These are phyloP conservation scores for Latrodectus hesperus DNA, from an alignment of 2,888 invertebrate species.

Conservation along the genomic window DNA sequence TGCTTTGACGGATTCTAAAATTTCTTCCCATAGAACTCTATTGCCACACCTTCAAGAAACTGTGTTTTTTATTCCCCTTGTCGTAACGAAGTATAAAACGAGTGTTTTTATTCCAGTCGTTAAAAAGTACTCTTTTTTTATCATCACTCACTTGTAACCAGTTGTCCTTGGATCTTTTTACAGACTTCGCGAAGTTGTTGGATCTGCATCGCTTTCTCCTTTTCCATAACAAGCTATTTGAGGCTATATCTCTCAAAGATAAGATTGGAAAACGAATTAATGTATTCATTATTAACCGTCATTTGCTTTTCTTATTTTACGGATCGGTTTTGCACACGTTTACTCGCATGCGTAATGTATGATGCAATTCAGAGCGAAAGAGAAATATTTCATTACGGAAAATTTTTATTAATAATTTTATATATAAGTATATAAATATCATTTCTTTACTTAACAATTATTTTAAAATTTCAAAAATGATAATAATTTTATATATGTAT, in stretches of 20 bases:
- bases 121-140: conserved; percentile 40
- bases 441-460: too few species aligned
- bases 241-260: neutral
- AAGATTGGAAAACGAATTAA: neutral
- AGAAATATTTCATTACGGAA: too few species aligned
- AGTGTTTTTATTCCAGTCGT: conserved; percentile 65
- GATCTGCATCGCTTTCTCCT: neutral
- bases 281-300: neutral
- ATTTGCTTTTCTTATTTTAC: neutral
- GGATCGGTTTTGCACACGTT: neutral
- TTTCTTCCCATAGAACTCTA: conserved; percentile 23
- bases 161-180: conserved; percentile 53
- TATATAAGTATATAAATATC: too few species aligned
- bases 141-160: conserved; percentile 50
- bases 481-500: too few species aligned
- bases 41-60: conserved; percentile 58
- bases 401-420: too few species aligned
- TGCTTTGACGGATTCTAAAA: conserved; percentile 24
- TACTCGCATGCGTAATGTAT: too few species aligned
- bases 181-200: neutral
- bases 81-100: conserved; percentile 37
- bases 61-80: conserved; percentile 30
- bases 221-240: neutral
- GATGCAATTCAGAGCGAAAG: too few species aligned
- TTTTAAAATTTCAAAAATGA: too few species aligned